A percentile compares a stretch with the other conserved stretches of the same genome.
These are phyloP conservation scores for Amblyjoppa fuscipennis DNA, from an alignment of 2,888 invertebrate species.

Conservation along the genomic window DNA sequence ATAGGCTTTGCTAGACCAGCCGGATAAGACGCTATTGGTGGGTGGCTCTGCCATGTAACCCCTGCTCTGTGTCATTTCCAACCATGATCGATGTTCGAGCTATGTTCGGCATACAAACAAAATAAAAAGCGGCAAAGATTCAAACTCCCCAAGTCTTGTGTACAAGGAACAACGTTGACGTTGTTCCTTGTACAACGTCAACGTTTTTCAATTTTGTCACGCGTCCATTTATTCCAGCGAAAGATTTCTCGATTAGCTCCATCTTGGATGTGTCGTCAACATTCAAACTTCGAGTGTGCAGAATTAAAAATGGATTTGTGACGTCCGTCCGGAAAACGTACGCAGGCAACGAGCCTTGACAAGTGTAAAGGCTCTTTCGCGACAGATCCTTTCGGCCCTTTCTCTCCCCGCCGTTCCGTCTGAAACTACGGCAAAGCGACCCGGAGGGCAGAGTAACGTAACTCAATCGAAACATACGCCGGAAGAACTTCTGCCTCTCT, in stretches of 20 bases:
- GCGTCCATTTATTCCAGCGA: background rate
- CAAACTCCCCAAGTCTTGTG: background rate
- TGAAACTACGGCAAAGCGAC: constrained; percentile 15
- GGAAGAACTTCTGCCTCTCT: constrained; percentile 31
- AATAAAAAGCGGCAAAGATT: background rate
- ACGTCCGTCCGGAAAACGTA: constrained; percentile 9
- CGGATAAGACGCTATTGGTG: constrained; percentile 2
- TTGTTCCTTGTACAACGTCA: background rate
- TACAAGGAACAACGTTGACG: too few relatives aligned
- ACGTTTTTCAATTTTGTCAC: background rate
- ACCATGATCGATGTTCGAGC: background rate
- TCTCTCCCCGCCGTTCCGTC: constrained; percentile 2
- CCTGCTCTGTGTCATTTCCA: background rate
- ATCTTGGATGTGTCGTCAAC: too few relatives aligned
- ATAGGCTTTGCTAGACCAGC: constrained; percentile 18
- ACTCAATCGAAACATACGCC: constrained; percentile 41
- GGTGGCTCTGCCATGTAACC: background rate
- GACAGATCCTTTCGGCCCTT: constrained; percentile 20
- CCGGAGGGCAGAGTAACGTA: constrained; percentile 8
- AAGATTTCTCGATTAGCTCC: background rate
- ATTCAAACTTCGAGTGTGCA: background rate
- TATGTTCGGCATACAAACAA: background rate
- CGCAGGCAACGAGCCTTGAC: constrained; percentile 27
- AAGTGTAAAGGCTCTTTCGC: constrained; percentile 27
- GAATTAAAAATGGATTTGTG: background rate